Conservation (phyloP, 2,888 invertebrate genomes). For the Nowickia ferox region DNA sequence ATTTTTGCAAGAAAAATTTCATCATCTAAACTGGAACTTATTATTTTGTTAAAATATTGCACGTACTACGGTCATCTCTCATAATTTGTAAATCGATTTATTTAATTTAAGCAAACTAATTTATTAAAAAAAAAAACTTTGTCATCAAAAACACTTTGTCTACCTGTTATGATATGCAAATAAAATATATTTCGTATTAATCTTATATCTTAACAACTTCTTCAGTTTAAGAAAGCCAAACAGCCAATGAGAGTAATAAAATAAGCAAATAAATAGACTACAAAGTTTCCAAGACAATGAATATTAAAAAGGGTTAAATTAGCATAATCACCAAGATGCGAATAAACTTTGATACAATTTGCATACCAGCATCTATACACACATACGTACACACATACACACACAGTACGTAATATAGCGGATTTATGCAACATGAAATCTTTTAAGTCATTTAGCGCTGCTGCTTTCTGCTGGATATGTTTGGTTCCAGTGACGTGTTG, state of each 20-base stretch:
- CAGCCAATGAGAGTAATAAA: slow-evolving; percentile 46
- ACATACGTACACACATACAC: not conserved
- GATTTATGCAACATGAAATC: slow-evolving; percentile 36
- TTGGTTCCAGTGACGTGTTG: not conserved
- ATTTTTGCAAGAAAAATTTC: no score
- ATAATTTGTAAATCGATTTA: slow-evolving; percentile 30
- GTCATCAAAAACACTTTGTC: slow-evolving; percentile 30
- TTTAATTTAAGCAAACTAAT: slow-evolving; percentile 20
- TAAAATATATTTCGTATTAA: slow-evolving; percentile 73
- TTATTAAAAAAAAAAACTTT: slow-evolving; percentile 18
- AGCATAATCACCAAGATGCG: slow-evolving; percentile 76
- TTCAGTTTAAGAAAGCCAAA: slow-evolving; percentile 54
- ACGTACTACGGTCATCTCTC: not conserved
- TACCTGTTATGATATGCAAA: slow-evolving; percentile 77
- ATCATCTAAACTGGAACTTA: no score
- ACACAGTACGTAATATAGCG: not conserved
- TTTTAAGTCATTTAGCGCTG: slow-evolving; percentile 49
- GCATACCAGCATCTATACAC: not conserved
- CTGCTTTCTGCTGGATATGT: not conserved
- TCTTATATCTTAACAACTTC: slow-evolving; percentile 55
- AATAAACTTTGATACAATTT: slow-evolving; percentile 50
- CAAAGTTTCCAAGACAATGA: slow-evolving; percentile 79
- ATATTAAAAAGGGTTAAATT: slow-evolving; percentile 82
- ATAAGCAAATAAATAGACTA: slow-evolving; percentile 70
- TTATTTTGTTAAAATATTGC: no score